Evolutionary conservation across 2,888 invertebrate species (phyloP).

Genomic region (Glyphotaelius pellucidus): DNA sequence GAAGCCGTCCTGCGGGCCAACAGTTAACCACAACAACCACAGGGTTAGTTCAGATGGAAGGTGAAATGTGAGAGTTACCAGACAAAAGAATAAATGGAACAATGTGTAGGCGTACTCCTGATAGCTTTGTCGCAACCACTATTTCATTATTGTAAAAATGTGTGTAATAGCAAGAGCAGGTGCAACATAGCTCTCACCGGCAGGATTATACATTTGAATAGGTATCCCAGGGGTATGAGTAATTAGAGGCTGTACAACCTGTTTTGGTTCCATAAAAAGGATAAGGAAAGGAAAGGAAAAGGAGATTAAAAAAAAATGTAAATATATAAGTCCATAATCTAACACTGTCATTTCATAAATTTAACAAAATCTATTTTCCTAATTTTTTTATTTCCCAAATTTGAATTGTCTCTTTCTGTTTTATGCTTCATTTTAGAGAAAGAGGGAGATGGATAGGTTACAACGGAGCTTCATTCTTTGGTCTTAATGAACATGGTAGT

Average conservation of each 20-base stretch:
- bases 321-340: no score
- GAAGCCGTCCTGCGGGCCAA: conserved; percentile 70
- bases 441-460: background rate
- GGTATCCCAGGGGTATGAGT: background rate
- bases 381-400: background rate
- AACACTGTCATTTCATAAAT: background rate
- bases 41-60: background rate
- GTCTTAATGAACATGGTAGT: background rate
- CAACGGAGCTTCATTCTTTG: background rate
- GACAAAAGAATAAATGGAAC: background rate
- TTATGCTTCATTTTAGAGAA: background rate
- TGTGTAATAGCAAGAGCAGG: background rate
- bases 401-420: background rate
- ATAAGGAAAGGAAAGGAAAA: background rate
- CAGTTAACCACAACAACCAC: background rate
- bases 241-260: background rate
- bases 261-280: background rate
- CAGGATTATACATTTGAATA: background rate
- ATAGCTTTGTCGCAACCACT: background rate
- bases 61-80: background rate
- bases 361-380: background rate
- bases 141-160: background rate
- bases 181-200: background rate
- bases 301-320: background rate
- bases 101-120: background rate